These are phyloP conservation scores for Fissipunctia ypsillon DNA, from an alignment of 2,888 invertebrate genomes.

Conservation along the genomic window DNA sequence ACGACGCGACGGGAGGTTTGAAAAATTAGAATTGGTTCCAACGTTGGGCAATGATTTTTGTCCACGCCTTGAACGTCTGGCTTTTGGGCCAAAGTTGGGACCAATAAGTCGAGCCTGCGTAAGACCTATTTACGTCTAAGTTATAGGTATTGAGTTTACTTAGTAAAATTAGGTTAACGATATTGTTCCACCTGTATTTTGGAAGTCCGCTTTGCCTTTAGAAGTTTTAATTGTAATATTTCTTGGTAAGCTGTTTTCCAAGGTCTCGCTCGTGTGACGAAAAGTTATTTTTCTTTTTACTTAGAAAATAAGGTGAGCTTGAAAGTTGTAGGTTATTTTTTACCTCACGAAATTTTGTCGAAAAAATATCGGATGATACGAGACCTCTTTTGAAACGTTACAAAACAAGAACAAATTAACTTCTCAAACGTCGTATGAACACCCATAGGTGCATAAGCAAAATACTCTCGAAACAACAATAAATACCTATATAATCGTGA, in stretches of 20 bases:
- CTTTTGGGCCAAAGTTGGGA: constrained; percentile 5
- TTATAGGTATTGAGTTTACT: constrained; percentile 49
- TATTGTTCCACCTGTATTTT: constrained; percentile 54
- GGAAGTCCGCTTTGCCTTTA: constrained; percentile 34
- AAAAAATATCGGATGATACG: not conserved
- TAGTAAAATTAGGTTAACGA: constrained; percentile 54
- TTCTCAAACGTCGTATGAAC: too few relatives aligned
- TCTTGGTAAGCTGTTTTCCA: constrained; percentile 40
- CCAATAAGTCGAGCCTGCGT: not conserved
- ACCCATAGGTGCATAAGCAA: too few relatives aligned
- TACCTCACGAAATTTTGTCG: not conserved
- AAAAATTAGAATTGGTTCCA: not conserved
- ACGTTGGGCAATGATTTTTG: not conserved
- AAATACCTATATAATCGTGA: too few relatives aligned
- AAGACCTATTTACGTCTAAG: constrained; percentile 41
- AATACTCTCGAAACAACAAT: too few relatives aligned
- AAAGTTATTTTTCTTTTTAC: constrained; percentile 17
- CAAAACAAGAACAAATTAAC: not conserved
- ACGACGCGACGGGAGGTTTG: too few relatives aligned
- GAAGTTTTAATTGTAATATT: constrained; percentile 64
- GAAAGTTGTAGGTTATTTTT: not conserved
- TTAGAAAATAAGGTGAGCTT: constrained; percentile 4
- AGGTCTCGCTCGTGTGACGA: constrained; percentile 4
- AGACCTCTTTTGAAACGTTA: not conserved
- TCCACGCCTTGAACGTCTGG: not conserved